Conservation (phyloP, 1,140 invertebrate genomes). For the Odontomachus brunneus region DNA sequence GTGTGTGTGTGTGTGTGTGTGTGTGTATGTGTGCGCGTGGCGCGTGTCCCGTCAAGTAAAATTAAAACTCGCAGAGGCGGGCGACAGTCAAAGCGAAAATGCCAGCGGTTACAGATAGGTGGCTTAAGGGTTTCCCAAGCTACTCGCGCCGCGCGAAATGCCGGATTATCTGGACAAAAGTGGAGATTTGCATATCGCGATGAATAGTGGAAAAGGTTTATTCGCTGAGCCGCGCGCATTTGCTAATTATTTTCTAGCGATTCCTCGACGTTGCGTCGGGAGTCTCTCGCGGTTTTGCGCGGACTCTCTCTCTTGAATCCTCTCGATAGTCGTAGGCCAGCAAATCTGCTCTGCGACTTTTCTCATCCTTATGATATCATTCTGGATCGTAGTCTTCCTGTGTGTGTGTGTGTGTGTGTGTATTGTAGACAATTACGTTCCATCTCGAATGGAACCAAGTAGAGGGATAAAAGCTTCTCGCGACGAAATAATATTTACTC, state of each 20-base stretch:
- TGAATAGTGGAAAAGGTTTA: not conserved
- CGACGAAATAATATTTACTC: slow-evolving; percentile 6
- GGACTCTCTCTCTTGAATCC: not conserved
- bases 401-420: no score
- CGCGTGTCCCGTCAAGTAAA: no score
- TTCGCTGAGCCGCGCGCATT: not conserved
- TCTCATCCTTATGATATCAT: not conserved
- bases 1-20: no score
- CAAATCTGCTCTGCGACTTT: not conserved
- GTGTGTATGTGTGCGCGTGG: no score
- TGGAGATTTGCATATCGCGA: slow-evolving; percentile 6
- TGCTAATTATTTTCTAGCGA: not conserved
- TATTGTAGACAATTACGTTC: no score
- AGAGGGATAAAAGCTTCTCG: slow-evolving; percentile 6
- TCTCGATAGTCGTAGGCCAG: not conserved
- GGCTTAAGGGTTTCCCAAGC: not conserved
- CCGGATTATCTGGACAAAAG: slow-evolving; percentile 8
- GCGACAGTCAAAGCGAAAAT: not conserved
- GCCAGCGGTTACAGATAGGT: not conserved
- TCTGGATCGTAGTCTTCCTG: no score
- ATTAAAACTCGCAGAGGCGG: no score
- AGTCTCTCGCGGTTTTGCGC: not conserved
- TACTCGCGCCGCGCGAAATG: not conserved
- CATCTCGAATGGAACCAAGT: no score
- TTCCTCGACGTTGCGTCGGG: not conserved